Evolutionary conservation across 2,888 invertebrate species (phyloP).

Genomic region (Mechanitis mazaeus): DNA sequence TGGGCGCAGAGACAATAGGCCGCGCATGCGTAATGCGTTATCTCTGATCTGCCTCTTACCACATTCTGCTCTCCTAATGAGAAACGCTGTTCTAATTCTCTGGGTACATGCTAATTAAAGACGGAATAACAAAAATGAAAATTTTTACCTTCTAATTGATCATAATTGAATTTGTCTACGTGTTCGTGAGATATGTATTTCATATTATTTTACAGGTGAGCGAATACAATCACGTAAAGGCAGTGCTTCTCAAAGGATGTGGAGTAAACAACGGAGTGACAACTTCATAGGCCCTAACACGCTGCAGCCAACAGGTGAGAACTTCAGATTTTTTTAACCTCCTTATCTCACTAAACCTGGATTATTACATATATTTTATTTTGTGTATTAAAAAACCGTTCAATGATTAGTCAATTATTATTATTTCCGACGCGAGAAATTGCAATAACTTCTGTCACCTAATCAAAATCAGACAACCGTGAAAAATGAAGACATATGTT

Average conservation of each 20-base stretch:
- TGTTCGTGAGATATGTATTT: conserved; percentile 24
- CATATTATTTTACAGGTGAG: conserved; percentile 51
- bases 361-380: too few species aligned
- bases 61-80: conserved; percentile 71
- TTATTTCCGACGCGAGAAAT: too few species aligned
- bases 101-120: conserved; percentile 59
- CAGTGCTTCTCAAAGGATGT: conserved; percentile 69
- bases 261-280: conserved; percentile 68
- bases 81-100: conserved; percentile 62
- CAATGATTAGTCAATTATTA: too few species aligned
- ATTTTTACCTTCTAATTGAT: conserved; percentile 50
- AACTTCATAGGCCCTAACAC: conserved; percentile 58
- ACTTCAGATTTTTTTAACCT: background rate
- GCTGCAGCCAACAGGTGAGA: conserved; percentile 63
- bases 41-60: conserved; percentile 68
- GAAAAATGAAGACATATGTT: background rate
- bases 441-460: too few species aligned
- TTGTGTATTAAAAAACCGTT: too few species aligned
- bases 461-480: background rate
- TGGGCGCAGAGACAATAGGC: conserved; percentile 66
- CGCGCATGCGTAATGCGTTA: conserved; percentile 74
- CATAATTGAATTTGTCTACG: conserved; percentile 43
- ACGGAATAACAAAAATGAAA: conserved; percentile 38
- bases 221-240: conserved; percentile 24
- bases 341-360: background rate